A percentile compares a stretch with the other conserved stretches of the same genome.
Evolutionary conservation across 2,888 invertebrate species (phyloP).

Genomic region (Ferdinandea cuprea): DNA sequence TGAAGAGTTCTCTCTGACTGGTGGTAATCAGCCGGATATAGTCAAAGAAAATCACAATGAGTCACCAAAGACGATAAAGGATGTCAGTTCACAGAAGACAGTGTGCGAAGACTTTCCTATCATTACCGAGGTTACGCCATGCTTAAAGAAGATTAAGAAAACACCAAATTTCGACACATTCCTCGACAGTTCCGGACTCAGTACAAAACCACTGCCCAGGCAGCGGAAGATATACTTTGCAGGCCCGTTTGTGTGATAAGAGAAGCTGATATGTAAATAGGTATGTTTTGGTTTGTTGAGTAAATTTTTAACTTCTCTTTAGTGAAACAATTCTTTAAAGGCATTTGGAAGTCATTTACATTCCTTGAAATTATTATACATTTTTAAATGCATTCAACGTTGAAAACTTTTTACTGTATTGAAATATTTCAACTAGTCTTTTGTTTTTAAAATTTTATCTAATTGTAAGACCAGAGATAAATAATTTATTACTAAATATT

Average conservation of each 20-base stretch:
- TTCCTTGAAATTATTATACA: too few species aligned
- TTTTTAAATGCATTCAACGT: too few species aligned
- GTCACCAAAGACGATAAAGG: constrained; percentile 61
- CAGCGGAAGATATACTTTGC: constrained; percentile 82
- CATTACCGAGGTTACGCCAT: constrained; percentile 59
- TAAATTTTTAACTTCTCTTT: too few species aligned
- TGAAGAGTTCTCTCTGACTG: constrained; percentile 79
- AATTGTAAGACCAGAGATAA: too few species aligned
- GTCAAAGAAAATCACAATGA: constrained; percentile 75
- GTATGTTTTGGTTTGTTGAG: not conserved
- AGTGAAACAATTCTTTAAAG: too few species aligned
- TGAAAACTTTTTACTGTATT: too few species aligned
- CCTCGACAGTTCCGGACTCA: constrained; percentile 80
- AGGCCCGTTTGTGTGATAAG: constrained; percentile 81
- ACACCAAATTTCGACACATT: constrained; percentile 81
- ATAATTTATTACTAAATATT: too few species aligned
- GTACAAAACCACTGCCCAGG: constrained; percentile 81
- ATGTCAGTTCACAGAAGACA: constrained; percentile 50
- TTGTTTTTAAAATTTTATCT: too few species aligned
- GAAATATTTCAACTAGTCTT: too few species aligned
- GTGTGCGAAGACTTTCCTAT: constrained; percentile 65
- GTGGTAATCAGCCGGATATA: constrained; percentile 76
- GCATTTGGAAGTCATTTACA: too few species aligned
- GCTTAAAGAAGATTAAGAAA: constrained; percentile 69
- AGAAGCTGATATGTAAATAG: constrained; percentile 16